phyloP scores from a whole-genome alignment of 2,888 invertebrate species.

The Nemotelus pantherinus region DNA sequence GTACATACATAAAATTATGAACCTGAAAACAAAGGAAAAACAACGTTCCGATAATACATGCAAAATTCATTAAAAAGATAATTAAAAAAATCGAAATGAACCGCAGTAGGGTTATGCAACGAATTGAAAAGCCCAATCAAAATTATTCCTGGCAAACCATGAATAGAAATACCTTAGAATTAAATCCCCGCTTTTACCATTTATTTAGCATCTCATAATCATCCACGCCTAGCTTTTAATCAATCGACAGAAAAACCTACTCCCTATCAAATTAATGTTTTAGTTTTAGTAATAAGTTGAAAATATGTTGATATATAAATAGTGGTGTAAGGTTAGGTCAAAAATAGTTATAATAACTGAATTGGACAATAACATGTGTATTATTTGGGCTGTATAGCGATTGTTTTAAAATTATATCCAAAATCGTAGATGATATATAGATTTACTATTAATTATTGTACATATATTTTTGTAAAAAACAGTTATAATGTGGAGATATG shows the following conservation, averaged over 20 bases:
- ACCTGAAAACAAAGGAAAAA: too few species aligned
- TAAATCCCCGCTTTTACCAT: slow-evolving; percentile 24
- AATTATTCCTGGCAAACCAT: too few species aligned
- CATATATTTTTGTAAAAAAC: slow-evolving; percentile 25
- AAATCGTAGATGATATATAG: slow-evolving; percentile 27
- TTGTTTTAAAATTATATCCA: slow-evolving; percentile 34
- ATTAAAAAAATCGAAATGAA: too few species aligned
- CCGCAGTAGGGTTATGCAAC: too few species aligned
- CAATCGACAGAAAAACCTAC: background rate
- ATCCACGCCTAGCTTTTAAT: slow-evolving; percentile 47
- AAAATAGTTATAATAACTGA: background rate
- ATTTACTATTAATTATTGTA: slow-evolving; percentile 17
- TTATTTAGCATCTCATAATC: slow-evolving; percentile 43
- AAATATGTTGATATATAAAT: slow-evolving; percentile 21
- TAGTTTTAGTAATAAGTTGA: slow-evolving; percentile 32
- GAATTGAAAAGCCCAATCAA: too few species aligned
- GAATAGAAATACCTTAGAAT: too few species aligned
- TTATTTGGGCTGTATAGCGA: slow-evolving; percentile 27
- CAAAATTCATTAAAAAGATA: too few species aligned
- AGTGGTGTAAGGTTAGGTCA: background rate
- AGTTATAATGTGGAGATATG: slow-evolving; percentile 1
- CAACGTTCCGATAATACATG: too few species aligned
- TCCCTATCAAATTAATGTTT: background rate
- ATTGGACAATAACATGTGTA: slow-evolving; percentile 22
- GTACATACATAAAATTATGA: too few species aligned